Evolutionary conservation across 2,888 invertebrate species (phyloP), one percentile per base, ranked within the genome.

Genomic region (Pomacea canaliculata): DNA sequence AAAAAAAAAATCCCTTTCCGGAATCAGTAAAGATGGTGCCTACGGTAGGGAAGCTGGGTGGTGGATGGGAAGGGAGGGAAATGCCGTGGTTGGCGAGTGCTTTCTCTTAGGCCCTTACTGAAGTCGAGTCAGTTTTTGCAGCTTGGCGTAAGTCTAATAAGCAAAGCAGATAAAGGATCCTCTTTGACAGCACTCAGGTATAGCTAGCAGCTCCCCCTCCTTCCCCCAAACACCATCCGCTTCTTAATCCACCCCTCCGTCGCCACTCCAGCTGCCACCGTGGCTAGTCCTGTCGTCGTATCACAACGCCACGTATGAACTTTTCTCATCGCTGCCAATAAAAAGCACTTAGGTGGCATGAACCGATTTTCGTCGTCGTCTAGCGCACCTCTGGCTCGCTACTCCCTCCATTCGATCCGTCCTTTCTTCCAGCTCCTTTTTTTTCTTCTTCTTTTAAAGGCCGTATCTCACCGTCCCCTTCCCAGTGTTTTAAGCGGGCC

Each of bases 81-180:
- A 56, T 56, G 51, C 51, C 51, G 51, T 16, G 51, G 16, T 56
- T 4, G 7, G 16, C 51, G 12, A 16, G 51, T 16, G 51, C 51
- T 56, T 56, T 56, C 51, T 56, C 51, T 56, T 16, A 13, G 51
- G 51, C 51, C 51, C 12, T 56, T 56, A 13, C 16, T 56, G 51
- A 56, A 56, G 51, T 56, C 10, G 46, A 74, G 68, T 48, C 74
- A 74, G 48, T 48, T 51, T 62, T 49, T 27, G 70, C 65, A 76
- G 71, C 67, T 66, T 67, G 27, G 59, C 71, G 63, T 63, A 63
- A n/a, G 27, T 63, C 63, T 63, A 63, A 63, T 63, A 63, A 63
- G 63, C 63, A 63, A 63, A 63, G n/a, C 12, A 63, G 63, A 63
- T 63, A 63, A 63, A 63, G 63, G 27, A 56, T 56, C 51, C 51